Conservation (phyloP, 2,113 vertebrate genomes). For the Perca flavescens region DNA sequence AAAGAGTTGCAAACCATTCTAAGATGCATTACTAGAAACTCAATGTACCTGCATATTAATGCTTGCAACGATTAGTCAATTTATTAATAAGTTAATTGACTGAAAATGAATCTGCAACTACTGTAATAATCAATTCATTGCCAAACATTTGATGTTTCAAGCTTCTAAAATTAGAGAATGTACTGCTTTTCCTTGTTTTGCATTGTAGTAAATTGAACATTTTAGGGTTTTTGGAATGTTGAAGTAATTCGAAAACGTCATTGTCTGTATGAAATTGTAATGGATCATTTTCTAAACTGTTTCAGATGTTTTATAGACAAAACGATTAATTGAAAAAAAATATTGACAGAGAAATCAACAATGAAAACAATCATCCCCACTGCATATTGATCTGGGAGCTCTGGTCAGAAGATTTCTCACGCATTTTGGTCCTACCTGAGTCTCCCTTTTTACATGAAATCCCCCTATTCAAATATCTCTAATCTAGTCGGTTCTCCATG, state of each 20-base stretch:
- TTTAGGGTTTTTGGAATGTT: background rate
- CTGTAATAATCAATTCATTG: background rate
- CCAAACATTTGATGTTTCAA: background rate
- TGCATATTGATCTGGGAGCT: conserved; percentile 1
- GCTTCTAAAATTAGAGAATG: too few relatives aligned
- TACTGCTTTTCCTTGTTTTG: too few relatives aligned
- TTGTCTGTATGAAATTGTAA: background rate
- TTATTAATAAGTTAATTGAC: too few relatives aligned
- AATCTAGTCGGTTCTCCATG: background rate
- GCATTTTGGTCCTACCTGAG: background rate
- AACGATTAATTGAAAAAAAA: too few relatives aligned
- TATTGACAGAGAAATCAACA: too few relatives aligned
- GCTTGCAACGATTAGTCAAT: background rate
- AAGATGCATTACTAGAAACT: background rate
- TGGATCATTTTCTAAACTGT: too few relatives aligned
- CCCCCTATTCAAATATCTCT: background rate
- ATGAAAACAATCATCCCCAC: background rate
- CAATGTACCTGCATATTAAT: background rate
- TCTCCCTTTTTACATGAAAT: background rate
- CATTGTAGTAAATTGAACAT: too few relatives aligned
- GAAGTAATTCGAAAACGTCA: background rate
- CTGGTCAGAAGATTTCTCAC: background rate
- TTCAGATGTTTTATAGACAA: too few relatives aligned
- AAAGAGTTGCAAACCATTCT: background rate
- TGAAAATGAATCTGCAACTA: too few relatives aligned